Conservation (phyloP, 2,888 invertebrate genomes). For the Xestia sexstrigata region DNA sequence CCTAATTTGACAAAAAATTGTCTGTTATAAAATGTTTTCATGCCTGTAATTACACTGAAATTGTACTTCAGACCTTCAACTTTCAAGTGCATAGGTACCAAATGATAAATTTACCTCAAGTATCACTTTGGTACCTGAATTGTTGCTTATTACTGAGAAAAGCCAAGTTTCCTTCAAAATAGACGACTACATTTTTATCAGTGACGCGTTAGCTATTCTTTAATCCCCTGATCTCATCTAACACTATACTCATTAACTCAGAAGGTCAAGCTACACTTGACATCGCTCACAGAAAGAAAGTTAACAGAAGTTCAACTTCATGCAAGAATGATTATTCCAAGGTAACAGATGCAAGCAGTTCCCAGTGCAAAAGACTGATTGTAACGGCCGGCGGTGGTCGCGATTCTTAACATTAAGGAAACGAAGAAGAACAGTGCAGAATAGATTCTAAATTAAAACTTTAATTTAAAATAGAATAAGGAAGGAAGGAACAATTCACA, state of each 20-base stretch:
- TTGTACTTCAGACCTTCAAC: neutral
- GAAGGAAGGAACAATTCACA: neutral
- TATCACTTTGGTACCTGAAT: neutral
- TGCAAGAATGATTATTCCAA: neutral
- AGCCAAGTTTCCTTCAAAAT: neutral
- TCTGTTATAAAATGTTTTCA: neutral
- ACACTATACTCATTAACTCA: slow-evolving; percentile 56
- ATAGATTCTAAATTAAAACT: neutral
- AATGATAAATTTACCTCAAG: slow-evolving; percentile 17
- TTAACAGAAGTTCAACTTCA: slow-evolving; percentile 46
- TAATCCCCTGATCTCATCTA: slow-evolving; percentile 61
- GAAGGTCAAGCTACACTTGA: slow-evolving; percentile 80
- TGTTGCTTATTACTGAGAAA: slow-evolving; percentile 4
- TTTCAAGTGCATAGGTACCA: neutral
- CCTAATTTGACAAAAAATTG: neutral
- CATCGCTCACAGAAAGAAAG: slow-evolving; percentile 65
- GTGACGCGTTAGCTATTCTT: slow-evolving; percentile 24
- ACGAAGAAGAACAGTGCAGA: neutral
- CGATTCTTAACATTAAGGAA: neutral
- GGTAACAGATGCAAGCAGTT: too few species aligned
- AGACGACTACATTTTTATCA: slow-evolving; percentile 18
- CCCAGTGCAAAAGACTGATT: neutral
- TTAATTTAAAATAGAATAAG: neutral
- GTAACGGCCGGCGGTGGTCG: too few species aligned
- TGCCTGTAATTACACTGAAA: neutral